Percentiles rank a stretch among this genome's conserved stretches.
phyloP scores from a whole-genome alignment of 2,113 vertebrate species.

The Coracopsis vasa region DNA sequence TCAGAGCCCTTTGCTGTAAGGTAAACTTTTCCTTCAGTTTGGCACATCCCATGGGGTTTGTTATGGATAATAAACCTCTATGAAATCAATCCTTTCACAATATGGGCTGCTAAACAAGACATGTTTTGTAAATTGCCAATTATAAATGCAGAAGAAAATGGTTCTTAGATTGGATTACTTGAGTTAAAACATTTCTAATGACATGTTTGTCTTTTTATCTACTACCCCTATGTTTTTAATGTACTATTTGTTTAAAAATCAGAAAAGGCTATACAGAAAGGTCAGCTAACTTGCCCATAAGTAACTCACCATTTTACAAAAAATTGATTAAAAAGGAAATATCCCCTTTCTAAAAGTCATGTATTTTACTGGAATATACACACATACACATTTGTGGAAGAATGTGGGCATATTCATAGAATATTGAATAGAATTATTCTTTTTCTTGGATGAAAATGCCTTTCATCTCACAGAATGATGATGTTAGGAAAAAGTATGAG shows the following conservation, averaged over 20 bases:
- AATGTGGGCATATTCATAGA: neutral
- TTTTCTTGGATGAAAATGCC: neutral
- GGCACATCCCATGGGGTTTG: rapidly evolving
- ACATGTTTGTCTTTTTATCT: neutral
- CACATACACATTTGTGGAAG: neutral
- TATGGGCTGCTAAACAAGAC: neutral
- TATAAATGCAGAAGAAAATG: neutral
- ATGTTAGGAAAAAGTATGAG: neutral
- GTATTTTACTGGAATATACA: neutral
- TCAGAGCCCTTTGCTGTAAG: neutral
- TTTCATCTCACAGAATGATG: neutral
- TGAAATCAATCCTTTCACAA: neutral
- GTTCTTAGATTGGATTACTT: neutral
- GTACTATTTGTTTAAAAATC: neutral
- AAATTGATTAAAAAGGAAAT: neutral
- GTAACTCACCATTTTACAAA: neutral
- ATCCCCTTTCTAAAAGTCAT: neutral
- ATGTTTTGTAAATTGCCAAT: neutral
- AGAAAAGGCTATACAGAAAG: neutral
- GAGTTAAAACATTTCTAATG: neutral
- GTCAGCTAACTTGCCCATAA: neutral
- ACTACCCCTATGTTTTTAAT: neutral
- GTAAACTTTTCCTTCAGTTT: neutral
- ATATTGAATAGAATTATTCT: neutral
- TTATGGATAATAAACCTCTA: neutral